Evolutionary conservation across 2,113 vertebrate species (phyloP).

Genomic region (Myrmophylax atrothorax): DNA sequence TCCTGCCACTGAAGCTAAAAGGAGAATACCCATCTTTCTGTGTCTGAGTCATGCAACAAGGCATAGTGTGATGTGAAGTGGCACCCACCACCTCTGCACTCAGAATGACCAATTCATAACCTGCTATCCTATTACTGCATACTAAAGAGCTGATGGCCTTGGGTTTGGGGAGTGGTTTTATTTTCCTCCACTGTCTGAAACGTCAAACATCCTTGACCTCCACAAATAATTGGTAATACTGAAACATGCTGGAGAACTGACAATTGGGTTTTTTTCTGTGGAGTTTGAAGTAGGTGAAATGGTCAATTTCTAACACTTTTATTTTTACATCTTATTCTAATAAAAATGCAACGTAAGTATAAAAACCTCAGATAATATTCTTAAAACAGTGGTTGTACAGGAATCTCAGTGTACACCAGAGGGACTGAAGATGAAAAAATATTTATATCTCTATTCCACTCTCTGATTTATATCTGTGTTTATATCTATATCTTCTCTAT

Average conservation of each 20-base stretch:
- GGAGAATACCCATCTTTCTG: neutral
- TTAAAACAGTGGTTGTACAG: neutral
- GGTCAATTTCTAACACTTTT: neutral
- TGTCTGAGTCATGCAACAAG: neutral
- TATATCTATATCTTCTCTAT: neutral
- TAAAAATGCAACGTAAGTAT: neutral
- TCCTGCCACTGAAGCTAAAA: neutral
- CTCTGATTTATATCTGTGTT: neutral
- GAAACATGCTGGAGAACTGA: neutral
- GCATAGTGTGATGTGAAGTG: accelerated
- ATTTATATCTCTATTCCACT: neutral
- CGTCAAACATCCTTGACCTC: neutral
- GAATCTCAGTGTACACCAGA: neutral
- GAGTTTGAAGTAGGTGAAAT: neutral
- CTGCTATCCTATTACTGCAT: neutral
- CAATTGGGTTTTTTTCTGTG: neutral
- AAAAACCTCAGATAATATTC: neutral
- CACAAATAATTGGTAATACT: neutral
- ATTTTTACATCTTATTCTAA: neutral
- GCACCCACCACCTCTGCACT: neutral
- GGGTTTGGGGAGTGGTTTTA: neutral
- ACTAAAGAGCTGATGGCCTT: neutral
- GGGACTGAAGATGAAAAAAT: neutral
- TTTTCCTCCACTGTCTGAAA: neutral
- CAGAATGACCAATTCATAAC: neutral